These are phyloP conservation scores for Atherinosoma microstoma DNA, from an alignment of 2,797 vertebrate genomes.

Conservation along the genomic window DNA sequence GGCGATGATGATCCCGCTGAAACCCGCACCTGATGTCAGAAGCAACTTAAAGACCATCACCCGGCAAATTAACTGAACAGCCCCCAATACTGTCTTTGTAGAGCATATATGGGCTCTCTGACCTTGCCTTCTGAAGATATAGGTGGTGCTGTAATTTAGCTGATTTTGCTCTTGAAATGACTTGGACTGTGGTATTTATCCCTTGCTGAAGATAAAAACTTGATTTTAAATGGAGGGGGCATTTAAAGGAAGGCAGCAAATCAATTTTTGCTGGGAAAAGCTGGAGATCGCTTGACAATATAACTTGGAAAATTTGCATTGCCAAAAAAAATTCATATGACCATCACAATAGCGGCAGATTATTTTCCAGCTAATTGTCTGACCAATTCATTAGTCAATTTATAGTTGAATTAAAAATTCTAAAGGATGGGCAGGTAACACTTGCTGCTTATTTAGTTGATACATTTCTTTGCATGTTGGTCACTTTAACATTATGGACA, in stretches of 20 bases:
- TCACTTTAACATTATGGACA: constrained; percentile 12
- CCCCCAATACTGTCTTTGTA: no score
- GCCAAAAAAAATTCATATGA: not conserved
- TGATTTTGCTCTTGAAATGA: no score
- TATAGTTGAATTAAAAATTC: constrained; percentile 4
- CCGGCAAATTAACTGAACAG: no score
- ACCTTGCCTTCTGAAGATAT: no score
- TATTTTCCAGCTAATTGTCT: not conserved
- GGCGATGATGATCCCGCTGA: no score
- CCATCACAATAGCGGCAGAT: not conserved
- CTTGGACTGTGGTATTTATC: no score
- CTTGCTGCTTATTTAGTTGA: constrained; percentile 25
- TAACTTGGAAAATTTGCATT: not conserved
- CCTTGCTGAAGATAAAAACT: no score
- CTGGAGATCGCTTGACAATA: constrained; percentile 2
- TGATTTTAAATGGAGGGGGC: no score
- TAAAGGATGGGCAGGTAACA: constrained; percentile 9
- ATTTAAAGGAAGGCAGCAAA: not conserved
- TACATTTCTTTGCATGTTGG: constrained; percentile 1
- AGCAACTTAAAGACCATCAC: no score
- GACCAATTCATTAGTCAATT: not conserved
- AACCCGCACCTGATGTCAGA: no score
- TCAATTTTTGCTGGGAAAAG: not conserved
- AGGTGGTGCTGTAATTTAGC: no score
- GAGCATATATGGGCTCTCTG: no score